These are phyloP conservation scores for Platyura marginata DNA, from an alignment of 1,140 invertebrate species.

Conservation along the genomic window DNA sequence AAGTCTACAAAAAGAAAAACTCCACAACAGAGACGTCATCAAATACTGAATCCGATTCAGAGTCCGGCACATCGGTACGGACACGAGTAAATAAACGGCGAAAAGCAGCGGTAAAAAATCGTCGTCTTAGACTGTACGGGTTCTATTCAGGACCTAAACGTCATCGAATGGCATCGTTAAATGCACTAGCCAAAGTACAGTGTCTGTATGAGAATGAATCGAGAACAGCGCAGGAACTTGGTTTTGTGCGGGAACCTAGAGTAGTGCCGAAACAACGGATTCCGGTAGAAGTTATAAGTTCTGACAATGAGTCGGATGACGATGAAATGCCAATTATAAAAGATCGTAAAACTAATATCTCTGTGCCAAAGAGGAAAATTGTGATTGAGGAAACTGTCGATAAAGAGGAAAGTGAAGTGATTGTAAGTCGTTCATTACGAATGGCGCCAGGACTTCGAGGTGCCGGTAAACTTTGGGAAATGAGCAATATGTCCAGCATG, in stretches of 20 bases:
- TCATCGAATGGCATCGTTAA: conserved; percentile 70
- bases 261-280: not conserved
- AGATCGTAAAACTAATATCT: too few species aligned
- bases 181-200: conserved; percentile 80
- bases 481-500: conserved; percentile 35
- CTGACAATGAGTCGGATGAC: conserved; percentile 23
- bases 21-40: not conserved
- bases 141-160: conserved; percentile 40
- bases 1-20: not conserved
- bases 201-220: conserved; percentile 80
- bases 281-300: conserved; percentile 3
- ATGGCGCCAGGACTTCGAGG: conserved; percentile 53
- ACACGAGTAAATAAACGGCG: not conserved
- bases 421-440: conserved; percentile 33
- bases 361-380: not conserved
- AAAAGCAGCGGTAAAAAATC: not conserved
- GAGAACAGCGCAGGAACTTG: conserved; percentile 41
- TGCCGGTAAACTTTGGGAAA: conserved; percentile 67
- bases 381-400: not conserved
- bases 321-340: too few species aligned
- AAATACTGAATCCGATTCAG: not conserved
- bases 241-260: conserved; percentile 18
- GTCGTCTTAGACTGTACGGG: not conserved
- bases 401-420: not conserved
- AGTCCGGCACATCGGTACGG: not conserved